Evolutionary conservation across 2,113 vertebrate species (phyloP).

Genomic region (Taurulus bubalis): DNA sequence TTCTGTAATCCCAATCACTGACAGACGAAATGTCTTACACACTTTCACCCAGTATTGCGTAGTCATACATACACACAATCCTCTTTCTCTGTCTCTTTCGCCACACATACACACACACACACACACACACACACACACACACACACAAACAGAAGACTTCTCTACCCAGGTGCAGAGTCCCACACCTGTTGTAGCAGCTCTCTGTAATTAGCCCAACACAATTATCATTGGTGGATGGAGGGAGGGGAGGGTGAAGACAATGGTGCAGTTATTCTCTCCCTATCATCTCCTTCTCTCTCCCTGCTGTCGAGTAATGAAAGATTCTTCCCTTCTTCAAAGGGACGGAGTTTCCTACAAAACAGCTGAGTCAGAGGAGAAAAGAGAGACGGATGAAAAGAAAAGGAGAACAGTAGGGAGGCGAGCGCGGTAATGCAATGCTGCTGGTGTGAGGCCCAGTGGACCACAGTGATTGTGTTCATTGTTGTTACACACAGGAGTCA

Average conservation of each 20-base stretch:
- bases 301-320: conserved; percentile 85
- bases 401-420: conserved; percentile 74
- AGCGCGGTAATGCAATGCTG: conserved; percentile 65
- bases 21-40: conserved; percentile 60
- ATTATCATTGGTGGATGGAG: conserved; percentile 70
- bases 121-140: conserved; percentile 31
- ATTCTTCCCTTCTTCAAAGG: conserved; percentile 86
- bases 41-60: conserved; percentile 69
- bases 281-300: conserved; percentile 80
- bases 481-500: conserved; percentile 69
- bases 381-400: conserved; percentile 78
- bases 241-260: conserved; percentile 74
- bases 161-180: conserved; percentile 80
- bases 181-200: conserved; percentile 83
- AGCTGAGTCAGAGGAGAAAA: conserved; percentile 85
- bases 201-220: conserved; percentile 83
- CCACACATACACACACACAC: conserved; percentile 29
- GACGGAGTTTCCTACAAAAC: conserved; percentile 84
- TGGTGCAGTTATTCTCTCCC: conserved; percentile 82
- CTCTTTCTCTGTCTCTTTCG: neutral
- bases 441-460: conserved; percentile 74
- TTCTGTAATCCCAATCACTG: conserved; percentile 65
- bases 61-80: conserved; percentile 32
- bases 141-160: conserved; percentile 24
- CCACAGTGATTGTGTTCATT: conserved; percentile 76